Conservation (phyloP, 2,888 invertebrate species). For the Nemoura dubitans region DNA sequence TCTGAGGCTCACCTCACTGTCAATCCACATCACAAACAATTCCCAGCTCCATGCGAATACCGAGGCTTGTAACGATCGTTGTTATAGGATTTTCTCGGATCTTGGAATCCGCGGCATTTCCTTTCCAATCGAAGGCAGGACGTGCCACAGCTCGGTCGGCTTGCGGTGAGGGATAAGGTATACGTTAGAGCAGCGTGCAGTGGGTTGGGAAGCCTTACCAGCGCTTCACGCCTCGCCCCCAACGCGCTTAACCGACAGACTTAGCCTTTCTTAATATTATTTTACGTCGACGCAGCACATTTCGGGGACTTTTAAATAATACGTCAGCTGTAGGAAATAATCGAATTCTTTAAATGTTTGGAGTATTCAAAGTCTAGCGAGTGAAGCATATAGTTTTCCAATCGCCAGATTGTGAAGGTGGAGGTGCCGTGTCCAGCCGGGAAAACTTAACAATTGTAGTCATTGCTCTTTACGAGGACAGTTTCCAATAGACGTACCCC, state of each 20-base stretch:
- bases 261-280: neutral
- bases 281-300: neutral
- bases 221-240: neutral
- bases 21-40: slow-evolving; percentile 38
- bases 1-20: slow-evolving; percentile 22
- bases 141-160: slow-evolving; percentile 1
- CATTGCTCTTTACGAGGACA: neutral
- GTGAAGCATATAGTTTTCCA: neutral
- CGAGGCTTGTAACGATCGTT: slow-evolving; percentile 32
- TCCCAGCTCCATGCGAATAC: neutral
- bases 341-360: neutral
- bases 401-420: neutral
- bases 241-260: neutral
- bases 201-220: neutral
- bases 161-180: neutral
- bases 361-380: neutral
- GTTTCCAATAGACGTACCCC: neutral
- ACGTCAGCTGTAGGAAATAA: no score
- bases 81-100: slow-evolving; percentile 41
- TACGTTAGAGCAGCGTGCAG: neutral
- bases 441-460: no score
- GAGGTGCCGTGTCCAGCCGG: neutral
- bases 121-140: slow-evolving; percentile 31
- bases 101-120: slow-evolving; percentile 35
- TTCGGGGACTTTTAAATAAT: neutral